These are phyloP conservation scores for Rhinogobius similis DNA, from an alignment of 2,113 vertebrate genomes.

Conservation along the genomic window DNA sequence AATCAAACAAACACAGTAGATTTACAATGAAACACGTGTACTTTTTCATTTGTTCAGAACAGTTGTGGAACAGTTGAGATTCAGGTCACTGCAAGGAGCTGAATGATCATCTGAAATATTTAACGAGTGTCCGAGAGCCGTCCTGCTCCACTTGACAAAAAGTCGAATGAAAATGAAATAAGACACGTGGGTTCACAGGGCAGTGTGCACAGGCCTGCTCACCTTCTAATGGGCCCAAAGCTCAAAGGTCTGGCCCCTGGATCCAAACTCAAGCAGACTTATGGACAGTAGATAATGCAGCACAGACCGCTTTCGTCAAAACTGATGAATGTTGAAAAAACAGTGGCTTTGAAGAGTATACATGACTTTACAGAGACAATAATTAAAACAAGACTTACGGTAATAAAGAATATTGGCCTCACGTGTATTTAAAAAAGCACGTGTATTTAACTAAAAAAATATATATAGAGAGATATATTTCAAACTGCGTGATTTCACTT, in stretches of 20 bases:
- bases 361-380: too few species aligned
- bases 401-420: too few species aligned
- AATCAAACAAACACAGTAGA: not conserved
- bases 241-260: too few species aligned
- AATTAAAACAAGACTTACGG: too few species aligned
- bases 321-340: conserved; percentile 18
- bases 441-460: too few species aligned
- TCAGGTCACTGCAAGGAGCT: conserved; percentile 33
- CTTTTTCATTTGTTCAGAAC: not conserved
- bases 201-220: conserved; percentile 54
- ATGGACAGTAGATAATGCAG: conserved; percentile 69
- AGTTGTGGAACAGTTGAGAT: too few species aligned
- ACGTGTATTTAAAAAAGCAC: too few species aligned
- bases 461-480: too few species aligned
- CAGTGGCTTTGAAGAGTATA: too few species aligned
- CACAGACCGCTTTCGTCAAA: conserved; percentile 38
- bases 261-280: conserved; percentile 61
- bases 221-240: conserved; percentile 69
- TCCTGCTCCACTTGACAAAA: conserved; percentile 46
- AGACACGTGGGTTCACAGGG: conserved; percentile 39
- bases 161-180: conserved; percentile 56
- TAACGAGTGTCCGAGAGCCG: conserved; percentile 50
- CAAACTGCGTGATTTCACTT: too few species aligned
- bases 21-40: not conserved
- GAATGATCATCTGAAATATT: conserved; percentile 50